Conservation (phyloP, 2,113 vertebrate genomes). For the Taxidea taxus region DNA sequence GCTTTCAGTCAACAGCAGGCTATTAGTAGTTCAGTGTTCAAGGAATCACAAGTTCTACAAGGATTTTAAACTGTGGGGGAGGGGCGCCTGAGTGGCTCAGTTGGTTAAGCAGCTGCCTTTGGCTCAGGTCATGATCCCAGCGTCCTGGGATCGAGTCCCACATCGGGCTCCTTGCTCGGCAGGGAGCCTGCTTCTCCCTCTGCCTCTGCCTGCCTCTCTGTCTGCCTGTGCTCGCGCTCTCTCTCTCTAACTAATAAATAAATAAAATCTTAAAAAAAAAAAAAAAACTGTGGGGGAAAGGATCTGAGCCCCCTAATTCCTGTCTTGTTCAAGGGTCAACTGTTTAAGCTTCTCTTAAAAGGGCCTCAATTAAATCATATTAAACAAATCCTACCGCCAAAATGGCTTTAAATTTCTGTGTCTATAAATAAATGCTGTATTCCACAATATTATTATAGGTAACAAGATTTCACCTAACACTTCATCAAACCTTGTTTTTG, state of each 20-base stretch:
- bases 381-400: constrained; percentile 17
- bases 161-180: too few relatives aligned
- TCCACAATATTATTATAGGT: neutral
- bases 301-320: neutral
- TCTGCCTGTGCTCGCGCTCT: too few relatives aligned
- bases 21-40: neutral
- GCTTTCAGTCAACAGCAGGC: neutral
- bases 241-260: too few relatives aligned
- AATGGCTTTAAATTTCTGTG: neutral
- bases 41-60: neutral
- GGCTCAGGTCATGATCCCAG: too few relatives aligned
- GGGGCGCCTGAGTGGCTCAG: too few relatives aligned
- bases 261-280: too few relatives aligned
- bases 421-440: neutral
- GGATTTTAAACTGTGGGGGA: neutral
- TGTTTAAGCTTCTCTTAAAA: neutral
- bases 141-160: too few relatives aligned
- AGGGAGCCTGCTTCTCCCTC: too few relatives aligned
- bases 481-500: constrained; percentile 95
- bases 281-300: neutral
- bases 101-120: too few relatives aligned
- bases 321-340: neutral
- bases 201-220: too few relatives aligned
- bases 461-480: constrained; percentile 50
- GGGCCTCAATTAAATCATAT: neutral